A percentile compares a stretch with the other conserved stretches of the same genome.
phyloP scores from a whole-genome alignment of 2,797 vertebrate species.

The Rhinichthys osculus region DNA sequence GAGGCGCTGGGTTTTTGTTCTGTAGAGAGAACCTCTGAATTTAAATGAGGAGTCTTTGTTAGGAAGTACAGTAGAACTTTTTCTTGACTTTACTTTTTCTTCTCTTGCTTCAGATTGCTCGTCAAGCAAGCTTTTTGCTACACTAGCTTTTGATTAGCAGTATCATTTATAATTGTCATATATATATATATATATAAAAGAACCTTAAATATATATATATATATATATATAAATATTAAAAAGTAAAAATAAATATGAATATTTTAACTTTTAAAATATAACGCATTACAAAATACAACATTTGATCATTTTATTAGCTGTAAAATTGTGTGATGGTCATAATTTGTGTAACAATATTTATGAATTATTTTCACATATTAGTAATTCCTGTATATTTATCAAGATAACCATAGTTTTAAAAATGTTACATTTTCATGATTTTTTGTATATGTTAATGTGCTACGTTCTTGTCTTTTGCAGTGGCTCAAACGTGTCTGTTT shows the following conservation, averaged over 20 bases:
- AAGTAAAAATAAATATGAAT: no score
- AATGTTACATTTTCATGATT: no score
- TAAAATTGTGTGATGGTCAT: neutral
- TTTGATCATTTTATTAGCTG: neutral
- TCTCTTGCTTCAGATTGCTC: no score
- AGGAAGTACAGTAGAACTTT: neutral
- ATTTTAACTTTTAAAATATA: neutral
- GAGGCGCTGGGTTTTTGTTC: neutral
- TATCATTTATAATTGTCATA: neutral
- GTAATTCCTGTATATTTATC: neutral
- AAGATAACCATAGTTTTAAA: no score
- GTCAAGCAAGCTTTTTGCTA: neutral
- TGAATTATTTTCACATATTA: neutral
- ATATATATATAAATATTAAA: neutral
- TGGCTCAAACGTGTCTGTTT: no score
- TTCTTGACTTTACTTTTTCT: neutral
- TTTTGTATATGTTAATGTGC: neutral
- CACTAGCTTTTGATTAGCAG: neutral
- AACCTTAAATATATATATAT: no score
- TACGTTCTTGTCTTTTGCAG: neutral
- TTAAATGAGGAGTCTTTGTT: neutral
- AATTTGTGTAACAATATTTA: neutral
- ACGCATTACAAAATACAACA: neutral
- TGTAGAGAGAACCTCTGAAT: neutral
- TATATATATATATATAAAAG: neutral